Evolutionary conservation across 2,113 vertebrate species (phyloP).

Genomic region (Cromileptes altivelis): DNA sequence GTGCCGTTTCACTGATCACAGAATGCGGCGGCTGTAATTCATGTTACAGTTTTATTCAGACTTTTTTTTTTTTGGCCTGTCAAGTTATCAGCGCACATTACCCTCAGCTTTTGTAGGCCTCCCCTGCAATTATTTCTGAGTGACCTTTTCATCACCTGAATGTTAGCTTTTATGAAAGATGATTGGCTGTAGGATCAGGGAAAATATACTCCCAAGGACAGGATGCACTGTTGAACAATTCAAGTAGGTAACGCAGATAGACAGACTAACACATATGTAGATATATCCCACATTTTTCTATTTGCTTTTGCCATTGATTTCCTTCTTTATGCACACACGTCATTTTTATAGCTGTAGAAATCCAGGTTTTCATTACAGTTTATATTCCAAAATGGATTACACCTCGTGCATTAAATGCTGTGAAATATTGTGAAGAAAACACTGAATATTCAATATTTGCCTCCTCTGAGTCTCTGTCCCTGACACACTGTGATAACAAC

Average conservation of each 20-base stretch:
- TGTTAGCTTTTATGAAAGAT: constrained; percentile 35
- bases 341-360: constrained; percentile 21
- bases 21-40: constrained; percentile 60
- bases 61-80: constrained; percentile 55
- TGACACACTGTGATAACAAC: constrained; percentile 80
- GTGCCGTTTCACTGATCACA: constrained; percentile 56
- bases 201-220: constrained; percentile 29
- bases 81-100: constrained; percentile 50
- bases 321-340: not conserved
- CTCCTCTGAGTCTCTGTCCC: constrained; percentile 63
- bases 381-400: constrained; percentile 49
- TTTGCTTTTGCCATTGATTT: constrained; percentile 6
- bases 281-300: not conserved
- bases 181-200: constrained; percentile 27
- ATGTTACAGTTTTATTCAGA: constrained; percentile 59
- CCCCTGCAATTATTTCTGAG: constrained; percentile 41
- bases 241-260: not conserved
- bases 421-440: constrained; percentile 61
- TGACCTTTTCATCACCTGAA: constrained; percentile 45
- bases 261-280: not conserved
- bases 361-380: constrained; percentile 45
- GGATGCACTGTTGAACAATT: constrained; percentile 43
- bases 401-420: constrained; percentile 51
- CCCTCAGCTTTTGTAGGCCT: constrained; percentile 41
- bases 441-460: constrained; percentile 61